Base-by-base conservation (phyloP, 2,888 invertebrate species). In the Torymus tubicola region DNA sequence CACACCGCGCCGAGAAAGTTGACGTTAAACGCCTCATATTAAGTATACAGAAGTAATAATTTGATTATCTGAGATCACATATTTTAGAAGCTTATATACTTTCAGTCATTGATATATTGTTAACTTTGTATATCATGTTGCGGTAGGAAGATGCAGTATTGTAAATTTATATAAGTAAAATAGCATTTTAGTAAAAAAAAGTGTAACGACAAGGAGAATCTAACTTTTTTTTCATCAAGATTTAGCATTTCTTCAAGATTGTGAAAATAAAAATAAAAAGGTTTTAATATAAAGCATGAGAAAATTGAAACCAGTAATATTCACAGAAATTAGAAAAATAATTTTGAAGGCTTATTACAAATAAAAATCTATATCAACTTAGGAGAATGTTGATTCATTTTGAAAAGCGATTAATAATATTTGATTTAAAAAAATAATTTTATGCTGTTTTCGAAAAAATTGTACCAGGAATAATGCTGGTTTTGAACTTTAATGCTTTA, bases 101-200 rank as follows among this genome's bases (percentile, higher is more conserved):
- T 77, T 77, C 70, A 70, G 64, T 77, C 31, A 21, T 55, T 64
- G 18, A 55, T 65, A 50, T 24, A 60, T 58, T 78, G 13, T 70
- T n/a, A 60, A 60, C 42, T 57, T 73, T 50, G 55, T 8, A 64
- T 53, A 50, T 69, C 1, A 65, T 16, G 16, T 67, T 60, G 31
- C 52, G 42, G n/a, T 60, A 67, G 74, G 73, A 78, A 71, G 64
- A 67, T 78, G 61, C 13, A 65, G 31, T 68, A 68, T 75, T 60
- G 12, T 58, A n/a, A 24, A 65, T 31, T 78, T 58, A 31, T 31
- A 31, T 31, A 31, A 31, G 31, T 31, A 42, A 64, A 64, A 57
- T 42, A 61, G 18, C 14, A 50, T 57, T 50, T 63, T 57, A 57
- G 55, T n/a, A 50, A 71, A 65, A 24, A 52, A 53, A n/a, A n/a